phyloP scores from a whole-genome alignment of 23 tunicate species.

The Diplosoma virens region DNA sequence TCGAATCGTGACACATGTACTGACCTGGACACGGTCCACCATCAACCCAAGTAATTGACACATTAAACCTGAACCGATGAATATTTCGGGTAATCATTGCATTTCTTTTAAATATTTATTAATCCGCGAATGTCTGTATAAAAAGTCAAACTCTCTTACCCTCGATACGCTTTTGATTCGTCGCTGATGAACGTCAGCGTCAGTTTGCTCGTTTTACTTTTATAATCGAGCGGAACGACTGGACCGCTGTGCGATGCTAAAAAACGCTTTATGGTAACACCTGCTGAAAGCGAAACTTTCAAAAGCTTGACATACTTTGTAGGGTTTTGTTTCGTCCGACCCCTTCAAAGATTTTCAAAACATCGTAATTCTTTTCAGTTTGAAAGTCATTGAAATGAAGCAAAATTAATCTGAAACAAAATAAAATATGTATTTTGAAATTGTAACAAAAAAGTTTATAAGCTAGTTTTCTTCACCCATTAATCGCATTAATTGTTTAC shows the following conservation, averaged over 20 bases:
- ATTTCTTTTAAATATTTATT: neutral
- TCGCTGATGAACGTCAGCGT: conserved; percentile 26
- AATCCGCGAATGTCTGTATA: neutral
- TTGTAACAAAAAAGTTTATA: no score
- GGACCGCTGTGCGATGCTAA: conserved; percentile 1
- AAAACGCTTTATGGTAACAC: no score
- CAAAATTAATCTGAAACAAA: neutral
- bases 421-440: neutral
- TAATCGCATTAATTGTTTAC: no score
- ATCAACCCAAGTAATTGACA: conserved; percentile 26
- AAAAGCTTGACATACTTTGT: conserved; percentile 20
- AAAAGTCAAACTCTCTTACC: neutral
- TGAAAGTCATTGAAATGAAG: conserved; percentile 3
- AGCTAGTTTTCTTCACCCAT: no score
- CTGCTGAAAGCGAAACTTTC: no score
- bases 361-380: conserved; percentile 18
- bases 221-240: neutral
- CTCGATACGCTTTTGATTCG: conserved; percentile 24
- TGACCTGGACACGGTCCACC: conserved; percentile 12
- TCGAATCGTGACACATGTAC: neutral
- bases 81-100: neutral
- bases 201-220: neutral
- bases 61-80: conserved; percentile 25
- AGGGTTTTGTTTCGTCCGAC: conserved; percentile 32
- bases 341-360: conserved; percentile 24